Evolutionary conservation across 2,113 vertebrate genomes (phyloP), one percentile per base, ranked within the genome.

Genomic region (Equus quagga): DNA sequence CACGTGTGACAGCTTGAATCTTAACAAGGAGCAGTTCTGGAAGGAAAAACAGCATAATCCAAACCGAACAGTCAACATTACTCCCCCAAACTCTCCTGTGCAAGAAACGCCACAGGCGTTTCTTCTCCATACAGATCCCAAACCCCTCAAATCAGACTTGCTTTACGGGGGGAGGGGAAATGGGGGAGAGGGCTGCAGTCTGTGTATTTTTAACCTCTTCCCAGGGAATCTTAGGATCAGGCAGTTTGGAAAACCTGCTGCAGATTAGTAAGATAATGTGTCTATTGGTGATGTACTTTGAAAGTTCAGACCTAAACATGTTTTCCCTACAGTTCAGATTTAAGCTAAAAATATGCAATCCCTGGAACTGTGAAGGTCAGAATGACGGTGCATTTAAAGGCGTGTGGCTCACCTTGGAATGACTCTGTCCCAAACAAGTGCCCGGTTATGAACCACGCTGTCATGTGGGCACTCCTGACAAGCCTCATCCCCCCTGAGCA

Each of bases 1-100:
- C 18, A 6, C 2, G 10, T 0, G 1, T 7, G 62, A 41, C 15
- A 8, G 6, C 19, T 1, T 21, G 14, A 49, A 17, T 33, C 41
- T 33, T 51, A 72, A 31, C 33, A n/a, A 13, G 11, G 19, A 24
- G 9, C 23, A 19, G 41, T 14, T 28, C 31, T 54, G 41, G 31
- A 62, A 13, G 11, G 6, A 31, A 46, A 13, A 46, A 4, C 12
- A 54, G 41, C 76, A 26, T 18, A 31, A n/a, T 44, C n/a, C 49
- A 78, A 70, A 84, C 46, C 23, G 44, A 21, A 21, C 3, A 62
- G 24, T 82, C n/a, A 28, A 80, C 7, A 85, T 23, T 31, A 24
- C 10, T 4, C 7, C 5, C 15, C 24, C 23, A 49, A 54, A 54
- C 26, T 10, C 13, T 31, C 18, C 2, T 6, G 19, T 6, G 19